Evolutionary conservation across 2,113 vertebrate species (phyloP).

Genomic region (Saguinus midas): DNA sequence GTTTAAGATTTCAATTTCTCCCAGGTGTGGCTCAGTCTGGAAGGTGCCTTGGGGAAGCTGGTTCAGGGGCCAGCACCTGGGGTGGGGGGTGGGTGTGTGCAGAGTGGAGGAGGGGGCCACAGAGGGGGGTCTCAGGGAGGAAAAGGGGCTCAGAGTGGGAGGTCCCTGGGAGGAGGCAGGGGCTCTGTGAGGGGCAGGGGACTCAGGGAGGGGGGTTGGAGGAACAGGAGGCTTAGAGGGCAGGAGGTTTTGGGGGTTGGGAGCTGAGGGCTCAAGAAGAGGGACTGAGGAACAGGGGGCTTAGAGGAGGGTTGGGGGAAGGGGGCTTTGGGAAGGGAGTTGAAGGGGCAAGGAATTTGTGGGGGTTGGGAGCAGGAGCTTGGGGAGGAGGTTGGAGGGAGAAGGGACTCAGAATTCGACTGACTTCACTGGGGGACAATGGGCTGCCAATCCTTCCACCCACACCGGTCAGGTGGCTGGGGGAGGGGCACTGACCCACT

Average conservation of each 20-base stretch:
- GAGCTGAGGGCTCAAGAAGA: not conserved
- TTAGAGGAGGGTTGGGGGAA: not conserved
- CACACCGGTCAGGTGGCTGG: constrained; percentile 71
- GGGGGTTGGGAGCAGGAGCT: not conserved
- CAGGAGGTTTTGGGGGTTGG: not conserved
- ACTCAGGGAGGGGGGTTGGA: not conserved
- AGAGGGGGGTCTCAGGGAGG: not conserved
- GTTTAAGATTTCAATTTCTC: constrained; percentile 77
- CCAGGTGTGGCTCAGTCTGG: constrained; percentile 76
- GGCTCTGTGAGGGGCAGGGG: not conserved
- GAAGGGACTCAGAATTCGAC: not conserved
- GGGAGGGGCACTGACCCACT: constrained; percentile 73
- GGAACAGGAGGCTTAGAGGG: not conserved
- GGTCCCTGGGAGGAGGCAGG: not conserved
- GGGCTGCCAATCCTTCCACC: constrained; percentile 36
- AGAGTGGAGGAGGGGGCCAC: not conserved
- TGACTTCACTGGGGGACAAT: constrained; percentile 38
- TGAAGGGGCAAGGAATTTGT: not conserved
- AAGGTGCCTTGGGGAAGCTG: constrained; percentile 67
- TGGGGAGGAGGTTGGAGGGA: not conserved
- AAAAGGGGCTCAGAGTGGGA: not conserved
- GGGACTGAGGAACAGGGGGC: not conserved
- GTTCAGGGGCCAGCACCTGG: constrained; percentile 59
- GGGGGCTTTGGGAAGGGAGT: not conserved
- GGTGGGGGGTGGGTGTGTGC: not conserved